These are phyloP conservation scores for Platalea minor DNA, from an alignment of 2,797 vertebrate genomes.

Conservation along the genomic window DNA sequence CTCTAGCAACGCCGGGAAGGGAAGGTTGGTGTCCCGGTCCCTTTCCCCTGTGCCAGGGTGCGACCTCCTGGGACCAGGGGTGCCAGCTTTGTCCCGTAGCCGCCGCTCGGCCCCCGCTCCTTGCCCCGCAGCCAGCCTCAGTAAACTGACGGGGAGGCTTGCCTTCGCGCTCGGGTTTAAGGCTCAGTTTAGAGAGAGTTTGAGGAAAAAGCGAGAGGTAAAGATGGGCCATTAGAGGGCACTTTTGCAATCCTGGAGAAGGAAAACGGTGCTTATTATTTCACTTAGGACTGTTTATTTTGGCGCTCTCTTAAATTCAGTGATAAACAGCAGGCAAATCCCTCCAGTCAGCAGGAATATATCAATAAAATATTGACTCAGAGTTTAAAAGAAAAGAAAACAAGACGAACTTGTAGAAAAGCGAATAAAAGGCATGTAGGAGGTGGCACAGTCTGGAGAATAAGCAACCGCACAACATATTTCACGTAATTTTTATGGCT, in stretches of 20 bases:
- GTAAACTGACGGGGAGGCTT: background rate
- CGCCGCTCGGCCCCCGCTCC: background rate
- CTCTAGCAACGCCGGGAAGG: background rate
- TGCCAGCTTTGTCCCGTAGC: background rate
- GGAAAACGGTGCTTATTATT: slow-evolving; percentile 41
- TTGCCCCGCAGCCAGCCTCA: background rate
- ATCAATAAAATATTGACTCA: slow-evolving; percentile 57
- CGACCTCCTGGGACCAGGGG: background rate
- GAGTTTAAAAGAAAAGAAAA: slow-evolving; percentile 39
- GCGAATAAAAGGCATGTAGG: background rate
- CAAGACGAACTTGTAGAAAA: background rate
- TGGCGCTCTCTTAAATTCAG: slow-evolving; percentile 27
- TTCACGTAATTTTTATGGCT: background rate
- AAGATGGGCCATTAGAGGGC: slow-evolving; percentile 67
- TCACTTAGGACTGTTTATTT: slow-evolving; percentile 36
- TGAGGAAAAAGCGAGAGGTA: background rate
- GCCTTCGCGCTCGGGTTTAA: background rate
- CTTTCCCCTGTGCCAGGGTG: background rate
- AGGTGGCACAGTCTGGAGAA: background rate
- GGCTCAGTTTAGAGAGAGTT: background rate
- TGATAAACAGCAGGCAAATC: slow-evolving; percentile 50
- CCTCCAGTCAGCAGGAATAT: slow-evolving; percentile 37
- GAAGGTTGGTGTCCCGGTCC: background rate
- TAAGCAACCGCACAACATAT: background rate
- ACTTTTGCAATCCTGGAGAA: slow-evolving; percentile 69